These are phyloP conservation scores for Tenthredo amoena DNA, from an alignment of 2,888 invertebrate genomes.

Conservation along the genomic window DNA sequence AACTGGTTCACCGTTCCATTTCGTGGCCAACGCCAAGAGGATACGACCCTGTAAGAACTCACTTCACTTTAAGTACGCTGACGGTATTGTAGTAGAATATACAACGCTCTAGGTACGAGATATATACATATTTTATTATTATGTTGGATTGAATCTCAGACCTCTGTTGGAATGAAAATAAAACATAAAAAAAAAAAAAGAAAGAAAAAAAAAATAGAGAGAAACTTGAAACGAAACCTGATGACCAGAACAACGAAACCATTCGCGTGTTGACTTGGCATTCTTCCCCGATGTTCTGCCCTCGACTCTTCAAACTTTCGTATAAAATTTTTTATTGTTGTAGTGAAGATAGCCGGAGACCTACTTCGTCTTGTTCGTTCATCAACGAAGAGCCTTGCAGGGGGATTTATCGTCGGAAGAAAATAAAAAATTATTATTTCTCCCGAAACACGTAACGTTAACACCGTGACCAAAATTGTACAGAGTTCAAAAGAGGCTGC, in stretches of 20 bases:
- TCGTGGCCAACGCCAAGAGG: neutral
- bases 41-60: neutral
- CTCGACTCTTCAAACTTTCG: constrained; percentile 13
- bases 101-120: neutral
- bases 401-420: constrained; percentile 3
- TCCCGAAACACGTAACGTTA: neutral
- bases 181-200: neutral
- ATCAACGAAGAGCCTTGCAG: neutral
- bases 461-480: constrained; percentile 16
- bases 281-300: constrained; percentile 1
- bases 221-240: constrained; percentile 17
- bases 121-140: constrained; percentile 13
- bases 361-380: constrained; percentile 21
- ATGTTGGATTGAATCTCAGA: neutral
- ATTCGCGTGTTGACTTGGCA: constrained; percentile 33
- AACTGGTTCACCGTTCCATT: neutral
- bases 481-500: neutral
- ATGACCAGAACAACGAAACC: constrained; percentile 15
- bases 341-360: constrained; percentile 4
- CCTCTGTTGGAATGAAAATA: neutral
- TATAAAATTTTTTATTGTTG: constrained; percentile 11
- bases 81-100: neutral
- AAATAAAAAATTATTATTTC: neutral
- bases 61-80: neutral
- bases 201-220: constrained; percentile 5